Base-by-base conservation (phyloP, 2,797 vertebrate genomes). In the Falco columbarius region DNA sequence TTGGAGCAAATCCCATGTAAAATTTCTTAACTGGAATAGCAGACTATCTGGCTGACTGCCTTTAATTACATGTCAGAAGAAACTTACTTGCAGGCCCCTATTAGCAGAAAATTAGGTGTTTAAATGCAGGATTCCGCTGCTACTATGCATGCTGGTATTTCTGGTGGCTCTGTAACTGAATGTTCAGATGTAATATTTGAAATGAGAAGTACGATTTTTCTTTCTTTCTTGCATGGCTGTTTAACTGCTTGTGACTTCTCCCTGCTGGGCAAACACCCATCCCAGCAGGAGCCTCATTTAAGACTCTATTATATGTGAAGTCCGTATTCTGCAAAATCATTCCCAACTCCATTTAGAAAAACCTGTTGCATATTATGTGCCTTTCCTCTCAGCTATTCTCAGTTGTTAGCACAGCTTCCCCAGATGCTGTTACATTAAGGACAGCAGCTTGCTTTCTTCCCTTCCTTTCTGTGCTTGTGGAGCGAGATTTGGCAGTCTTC, bases 231-330 rank as follows among this genome's bases (percentile, higher is more conserved):
- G 0, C 38, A 36, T 54, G 40, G 18, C 14, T 89, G 21, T 89
- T 95, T 88, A 86, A 66, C 55, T 70, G 55, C 70, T 88, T 89
- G 62, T 70, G 88, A 76, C 71, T 90, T 84, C 66, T 94, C 13
- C 58, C 71, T 84, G 55, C 47, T 80, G 75, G 70, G 24, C 62
- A 83, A 76, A 66, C 80, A 93, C 36, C 79, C 54, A 42, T 27
- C 51, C 73, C 34, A 66, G 65, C 42, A 90, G 82, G 20, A 84
- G 15, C 47, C 36, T 73, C 34, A 13, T 22, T 36, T 7, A 16
- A 10, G 29, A 74, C 47, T 59, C 47, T 47, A 16, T 82, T 82
- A 10, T 3, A 30, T 23, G 7, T 56, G 44, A 90, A 38, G 32
- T 19, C 56, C 55, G 5, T 49, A 6, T 19, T n/a, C 12, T 38